phyloP scores from a whole-genome alignment of 2,797 vertebrate species.

The Cossypha dichroa region DNA sequence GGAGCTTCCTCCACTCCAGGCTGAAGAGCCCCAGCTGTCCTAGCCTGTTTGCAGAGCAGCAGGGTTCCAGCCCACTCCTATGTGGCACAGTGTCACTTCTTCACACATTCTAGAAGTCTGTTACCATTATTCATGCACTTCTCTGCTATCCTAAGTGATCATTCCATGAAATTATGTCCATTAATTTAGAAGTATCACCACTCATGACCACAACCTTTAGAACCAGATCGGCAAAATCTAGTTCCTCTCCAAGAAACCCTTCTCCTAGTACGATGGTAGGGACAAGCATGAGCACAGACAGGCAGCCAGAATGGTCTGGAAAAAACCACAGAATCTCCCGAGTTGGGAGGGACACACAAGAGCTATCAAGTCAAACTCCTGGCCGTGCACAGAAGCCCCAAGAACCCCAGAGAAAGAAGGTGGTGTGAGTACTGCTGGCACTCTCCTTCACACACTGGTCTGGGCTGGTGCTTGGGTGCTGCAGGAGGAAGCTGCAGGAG shows the following conservation, averaged over 20 bases:
- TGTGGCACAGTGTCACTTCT: not conserved
- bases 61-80: not conserved
- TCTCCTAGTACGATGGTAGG: not conserved
- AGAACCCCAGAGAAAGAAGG: not conserved
- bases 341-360: not conserved
- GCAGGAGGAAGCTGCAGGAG: constrained; percentile 11
- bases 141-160: not conserved
- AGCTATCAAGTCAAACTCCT: not conserved
- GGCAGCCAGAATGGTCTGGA: not conserved
- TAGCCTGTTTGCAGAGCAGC: not conserved
- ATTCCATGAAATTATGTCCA: not conserved
- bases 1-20: not conserved
- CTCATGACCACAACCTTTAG: not conserved
- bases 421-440: not conserved
- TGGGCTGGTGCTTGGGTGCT: not conserved
- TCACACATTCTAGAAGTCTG: not conserved
- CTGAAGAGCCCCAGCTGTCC: not conserved
- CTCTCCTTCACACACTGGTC: not conserved
- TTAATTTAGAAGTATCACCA: not conserved
- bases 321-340: fast-evolving
- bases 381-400: not conserved
- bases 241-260: not conserved
- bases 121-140: not conserved
- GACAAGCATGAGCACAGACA: not conserved
- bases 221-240: not conserved